Evolutionary conservation across 1,140 invertebrate species (phyloP).

Genomic region (Macrobrachium rosenbergii): DNA sequence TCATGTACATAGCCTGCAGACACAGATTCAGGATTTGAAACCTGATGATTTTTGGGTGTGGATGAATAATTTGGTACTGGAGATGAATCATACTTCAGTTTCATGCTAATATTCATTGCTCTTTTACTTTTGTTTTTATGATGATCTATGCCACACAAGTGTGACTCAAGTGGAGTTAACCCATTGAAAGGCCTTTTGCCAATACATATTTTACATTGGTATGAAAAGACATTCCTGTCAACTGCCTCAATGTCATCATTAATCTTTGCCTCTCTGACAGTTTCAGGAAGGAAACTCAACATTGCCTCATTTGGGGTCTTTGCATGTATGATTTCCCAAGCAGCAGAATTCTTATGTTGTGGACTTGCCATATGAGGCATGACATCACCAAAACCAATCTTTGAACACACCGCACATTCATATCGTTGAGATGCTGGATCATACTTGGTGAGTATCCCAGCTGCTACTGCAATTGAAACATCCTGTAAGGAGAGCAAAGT

Average conservation of each 20-base stretch:
- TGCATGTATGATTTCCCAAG: neutral
- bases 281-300: neutral
- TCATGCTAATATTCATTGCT: no score
- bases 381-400: neutral
- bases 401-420: constrained; percentile 3
- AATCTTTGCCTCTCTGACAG: constrained; percentile 20
- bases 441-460: constrained; percentile 1
- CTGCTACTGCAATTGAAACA: neutral
- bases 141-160: constrained; percentile 21
- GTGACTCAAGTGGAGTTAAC: constrained; percentile 10
- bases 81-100: neutral
- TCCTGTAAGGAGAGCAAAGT: no score
- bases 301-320: neutral
- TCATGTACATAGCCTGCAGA: no score
- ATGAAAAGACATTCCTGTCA: constrained; percentile 9
- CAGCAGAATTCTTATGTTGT: constrained; percentile 24
- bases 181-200: constrained; percentile 33
- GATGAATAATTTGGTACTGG: neutral
- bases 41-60: neutral
- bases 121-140: constrained; percentile 6
- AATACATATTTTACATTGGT: constrained; percentile 14
- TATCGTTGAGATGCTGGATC: neutral
- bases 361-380: neutral
- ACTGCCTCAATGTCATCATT: constrained; percentile 8
- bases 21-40: no score